Evolutionary conservation across 2,888 invertebrate genomes (phyloP).

Genomic region (Caenorhabditis uteleia): DNA sequence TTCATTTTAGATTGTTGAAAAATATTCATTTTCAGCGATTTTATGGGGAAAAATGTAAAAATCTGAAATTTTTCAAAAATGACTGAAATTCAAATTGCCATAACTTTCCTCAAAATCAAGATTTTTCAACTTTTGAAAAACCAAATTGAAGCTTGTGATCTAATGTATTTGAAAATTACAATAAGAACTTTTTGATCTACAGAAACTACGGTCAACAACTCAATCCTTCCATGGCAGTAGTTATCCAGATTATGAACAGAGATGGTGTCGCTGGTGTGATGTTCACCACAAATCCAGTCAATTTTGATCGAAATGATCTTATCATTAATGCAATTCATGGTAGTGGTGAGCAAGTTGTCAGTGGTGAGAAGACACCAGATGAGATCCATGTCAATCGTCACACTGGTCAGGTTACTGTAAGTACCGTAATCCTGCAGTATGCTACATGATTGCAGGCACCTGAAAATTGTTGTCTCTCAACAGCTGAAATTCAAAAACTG

Average conservation of each 20-base stretch:
- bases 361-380: conserved; percentile 81
- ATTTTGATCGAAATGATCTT: conserved; percentile 78
- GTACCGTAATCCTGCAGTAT: not conserved
- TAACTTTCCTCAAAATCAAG: no score
- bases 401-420: no score
- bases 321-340: conserved; percentile 83
- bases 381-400: conserved; percentile 34
- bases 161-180: not conserved
- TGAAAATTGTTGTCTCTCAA: conserved; percentile 34
- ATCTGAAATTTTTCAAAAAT: no score
- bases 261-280: conserved; percentile 79
- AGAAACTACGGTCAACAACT: conserved; percentile 81
- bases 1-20: no score
- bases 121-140: no score
- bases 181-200: conserved; percentile 16
- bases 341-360: conserved; percentile 84
- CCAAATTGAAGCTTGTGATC: no score
- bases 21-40: no score
- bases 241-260: conserved; percentile 81
- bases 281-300: conserved; percentile 82
- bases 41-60: no score
- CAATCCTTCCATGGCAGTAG: conserved; percentile 79
- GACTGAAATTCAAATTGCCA: no score
- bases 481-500: conserved; percentile 69
- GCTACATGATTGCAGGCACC: conserved; percentile 15